These are phyloP conservation scores for Glossophaga mutica DNA, from an alignment of 2,797 vertebrate genomes.

Conservation along the genomic window DNA sequence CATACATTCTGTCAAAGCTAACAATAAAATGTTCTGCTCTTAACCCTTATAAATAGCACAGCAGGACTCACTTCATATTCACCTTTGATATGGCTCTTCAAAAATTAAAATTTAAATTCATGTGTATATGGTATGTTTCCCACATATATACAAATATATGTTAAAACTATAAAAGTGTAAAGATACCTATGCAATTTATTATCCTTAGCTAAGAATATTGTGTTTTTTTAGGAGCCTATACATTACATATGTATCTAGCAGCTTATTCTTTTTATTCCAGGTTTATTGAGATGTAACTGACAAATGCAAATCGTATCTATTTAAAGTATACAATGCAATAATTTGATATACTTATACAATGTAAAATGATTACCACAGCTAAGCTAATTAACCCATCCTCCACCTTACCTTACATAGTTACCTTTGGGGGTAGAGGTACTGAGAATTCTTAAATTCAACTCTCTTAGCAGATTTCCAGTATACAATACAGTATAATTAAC, in stretches of 20 bases:
- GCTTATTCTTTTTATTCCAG: neutral
- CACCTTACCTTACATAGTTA: neutral
- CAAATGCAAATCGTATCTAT: neutral
- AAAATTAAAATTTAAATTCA: conserved; percentile 47
- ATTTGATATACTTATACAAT: neutral
- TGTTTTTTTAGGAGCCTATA: neutral
- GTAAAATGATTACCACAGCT: neutral
- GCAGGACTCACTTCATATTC: neutral
- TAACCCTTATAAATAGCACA: conserved; percentile 53
- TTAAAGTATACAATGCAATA: neutral
- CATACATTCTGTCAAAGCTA: conserved; percentile 68
- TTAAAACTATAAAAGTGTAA: neutral
- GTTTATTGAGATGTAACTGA: neutral
- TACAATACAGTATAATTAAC: neutral
- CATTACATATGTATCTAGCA: neutral
- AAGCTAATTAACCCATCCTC: neutral
- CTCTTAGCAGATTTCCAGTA: neutral
- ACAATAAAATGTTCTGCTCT: conserved; percentile 61
- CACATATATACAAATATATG: neutral
- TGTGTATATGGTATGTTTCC: neutral
- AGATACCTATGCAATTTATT: neutral
- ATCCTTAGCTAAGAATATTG: neutral
- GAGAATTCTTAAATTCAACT: neutral
- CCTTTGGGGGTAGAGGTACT: neutral
- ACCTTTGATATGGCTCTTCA: conserved; percentile 33